These are phyloP conservation scores for Sphaerolaimus hirsutus DNA, from an alignment of 2,888 invertebrate species.

Conservation along the genomic window DNA sequence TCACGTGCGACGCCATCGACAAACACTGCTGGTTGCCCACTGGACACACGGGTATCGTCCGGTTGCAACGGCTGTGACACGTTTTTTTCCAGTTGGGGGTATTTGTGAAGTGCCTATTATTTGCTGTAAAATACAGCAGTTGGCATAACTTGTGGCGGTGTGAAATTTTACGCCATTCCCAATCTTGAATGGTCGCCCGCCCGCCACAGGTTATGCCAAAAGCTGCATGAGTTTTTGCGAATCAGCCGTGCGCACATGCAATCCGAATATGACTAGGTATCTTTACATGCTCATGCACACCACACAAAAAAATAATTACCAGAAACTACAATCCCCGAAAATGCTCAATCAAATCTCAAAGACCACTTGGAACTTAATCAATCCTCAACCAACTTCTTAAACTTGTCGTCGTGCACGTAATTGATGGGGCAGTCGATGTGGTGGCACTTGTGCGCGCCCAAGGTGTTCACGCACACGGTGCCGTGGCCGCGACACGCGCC, in stretches of 20 bases:
- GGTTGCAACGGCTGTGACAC: conserved; percentile 13
- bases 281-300: not conserved
- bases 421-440: conserved; percentile 58
- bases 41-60: conserved; percentile 9
- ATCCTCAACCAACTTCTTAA: conserved; percentile 48
- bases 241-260: not conserved
- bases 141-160: too few relatives aligned
- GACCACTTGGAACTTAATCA: too few relatives aligned
- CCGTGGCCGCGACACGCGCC: conserved; percentile 33
- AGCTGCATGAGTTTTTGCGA: not conserved
- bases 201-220: too few relatives aligned
- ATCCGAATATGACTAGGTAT: not conserved
- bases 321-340: not conserved
- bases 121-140: too few relatives aligned
- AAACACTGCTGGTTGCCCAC: conserved; percentile 48
- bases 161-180: too few relatives aligned
- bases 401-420: conserved; percentile 48
- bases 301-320: not conserved
- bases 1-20: conserved; percentile 55
- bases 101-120: too few relatives aligned
- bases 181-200: too few relatives aligned
- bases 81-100: too few relatives aligned
- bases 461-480: conserved; percentile 61
- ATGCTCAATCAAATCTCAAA: not conserved
- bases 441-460: conserved; percentile 67